A percentile compares a stretch with the other conserved stretches of the same genome.
phyloP scores from a whole-genome alignment of 2,113 vertebrate species.

The Toxotes chatareus region DNA sequence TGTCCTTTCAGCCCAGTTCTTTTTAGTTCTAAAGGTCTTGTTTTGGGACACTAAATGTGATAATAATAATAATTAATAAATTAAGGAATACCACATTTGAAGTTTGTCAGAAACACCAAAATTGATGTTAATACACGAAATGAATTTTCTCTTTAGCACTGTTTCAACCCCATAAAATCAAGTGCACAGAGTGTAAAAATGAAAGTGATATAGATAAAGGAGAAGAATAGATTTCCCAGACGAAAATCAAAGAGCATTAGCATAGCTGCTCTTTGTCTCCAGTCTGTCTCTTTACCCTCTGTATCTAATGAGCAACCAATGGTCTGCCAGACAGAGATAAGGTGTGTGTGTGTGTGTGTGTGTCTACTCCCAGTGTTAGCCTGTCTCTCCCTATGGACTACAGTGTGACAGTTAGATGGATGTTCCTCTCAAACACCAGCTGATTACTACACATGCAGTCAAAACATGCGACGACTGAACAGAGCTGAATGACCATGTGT shows the following conservation, averaged over 20 bases:
- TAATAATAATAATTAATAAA: not conserved
- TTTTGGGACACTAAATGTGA: not conserved
- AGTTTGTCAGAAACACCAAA: not conserved
- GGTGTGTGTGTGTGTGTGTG: conserved; percentile 56
- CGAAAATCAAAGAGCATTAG: conserved; percentile 83
- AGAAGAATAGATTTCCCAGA: conserved; percentile 64
- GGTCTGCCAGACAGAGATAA: conserved; percentile 82
- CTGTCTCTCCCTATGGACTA: conserved; percentile 61
- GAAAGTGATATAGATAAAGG: conserved; percentile 40
- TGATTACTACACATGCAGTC: conserved; percentile 67
- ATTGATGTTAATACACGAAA: not conserved
- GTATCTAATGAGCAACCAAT: conserved; percentile 82
- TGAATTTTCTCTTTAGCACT: not conserved
- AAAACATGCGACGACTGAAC: conserved; percentile 34
- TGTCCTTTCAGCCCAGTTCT: no score
- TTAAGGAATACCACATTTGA: not conserved
- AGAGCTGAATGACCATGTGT: conserved; percentile 41
- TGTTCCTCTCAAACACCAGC: conserved; percentile 67
- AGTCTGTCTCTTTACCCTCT: conserved; percentile 77
- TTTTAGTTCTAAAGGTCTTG: no score
- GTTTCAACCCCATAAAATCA: conserved; percentile 14
- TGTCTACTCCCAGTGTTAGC: conserved; percentile 42
- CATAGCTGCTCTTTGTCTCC: conserved; percentile 82
- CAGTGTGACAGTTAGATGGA: conserved; percentile 76
- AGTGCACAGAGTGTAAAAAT: conserved; percentile 9